phyloP scores from a whole-genome alignment of 2,113 vertebrate genomes.

The Romanogobio albipinnatus region DNA sequence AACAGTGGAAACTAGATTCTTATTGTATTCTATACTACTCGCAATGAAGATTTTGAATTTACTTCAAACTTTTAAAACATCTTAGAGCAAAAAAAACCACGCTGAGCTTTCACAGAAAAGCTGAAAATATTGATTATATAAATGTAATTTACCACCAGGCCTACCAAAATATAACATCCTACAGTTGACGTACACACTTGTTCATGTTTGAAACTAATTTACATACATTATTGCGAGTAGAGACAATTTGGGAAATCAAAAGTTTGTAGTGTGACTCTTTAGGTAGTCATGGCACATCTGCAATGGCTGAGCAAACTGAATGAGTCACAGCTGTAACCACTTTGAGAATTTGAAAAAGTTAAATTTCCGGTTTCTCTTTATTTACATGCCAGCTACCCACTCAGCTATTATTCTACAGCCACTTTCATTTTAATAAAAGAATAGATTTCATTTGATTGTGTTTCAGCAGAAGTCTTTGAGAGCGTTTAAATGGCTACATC shows the following conservation, averaged over 20 bases:
- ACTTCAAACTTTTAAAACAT: not conserved
- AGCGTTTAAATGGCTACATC: constrained; percentile 55
- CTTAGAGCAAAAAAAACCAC: not conserved
- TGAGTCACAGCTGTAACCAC: constrained; percentile 11
- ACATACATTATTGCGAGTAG: not conserved
- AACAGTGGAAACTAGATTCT: too few species aligned
- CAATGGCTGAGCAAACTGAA: constrained; percentile 8
- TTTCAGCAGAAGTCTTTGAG: constrained; percentile 13
- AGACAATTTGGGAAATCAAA: not conserved
- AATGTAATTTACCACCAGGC: not conserved
- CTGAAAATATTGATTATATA: not conserved
- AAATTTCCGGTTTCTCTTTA: constrained; percentile 7
- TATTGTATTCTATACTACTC: not conserved
- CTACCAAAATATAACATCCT: not conserved
- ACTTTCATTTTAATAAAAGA: constrained; percentile 37
- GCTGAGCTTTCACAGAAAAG: not conserved
- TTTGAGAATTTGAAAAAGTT: constrained; percentile 23
- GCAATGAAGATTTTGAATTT: not conserved
- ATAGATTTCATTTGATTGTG: constrained; percentile 39
- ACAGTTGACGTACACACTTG: not conserved
- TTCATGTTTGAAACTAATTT: not conserved
- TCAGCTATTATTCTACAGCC: constrained; percentile 11
- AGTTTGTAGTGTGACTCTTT: constrained; percentile 1
- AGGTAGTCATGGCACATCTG: constrained; percentile 18
- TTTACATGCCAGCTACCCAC: not conserved